Evolutionary conservation across 2,113 vertebrate species (phyloP).

Genomic region (Mesoclemmys tuberculata): DNA sequence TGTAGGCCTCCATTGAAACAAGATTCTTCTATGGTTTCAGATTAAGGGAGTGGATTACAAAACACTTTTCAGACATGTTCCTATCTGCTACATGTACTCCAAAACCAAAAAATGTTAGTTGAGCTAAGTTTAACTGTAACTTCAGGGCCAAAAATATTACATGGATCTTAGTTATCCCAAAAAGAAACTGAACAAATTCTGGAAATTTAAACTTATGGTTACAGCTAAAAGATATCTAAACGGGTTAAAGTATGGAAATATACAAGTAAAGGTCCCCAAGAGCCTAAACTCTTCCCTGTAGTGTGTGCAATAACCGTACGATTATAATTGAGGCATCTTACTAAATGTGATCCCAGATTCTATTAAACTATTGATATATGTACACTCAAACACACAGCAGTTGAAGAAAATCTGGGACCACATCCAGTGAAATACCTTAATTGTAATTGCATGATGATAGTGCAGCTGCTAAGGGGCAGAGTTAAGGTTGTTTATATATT

Average conservation of each 20-base stretch:
- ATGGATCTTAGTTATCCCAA: not conserved
- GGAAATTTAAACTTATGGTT: not conserved
- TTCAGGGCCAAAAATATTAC: not conserved
- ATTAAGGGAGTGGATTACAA: constrained; percentile 42
- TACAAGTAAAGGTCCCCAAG: not conserved
- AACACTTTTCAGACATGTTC: constrained; percentile 48
- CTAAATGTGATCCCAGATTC: not conserved
- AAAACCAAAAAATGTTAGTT: not conserved
- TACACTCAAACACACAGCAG: no score
- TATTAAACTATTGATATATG: not conserved
- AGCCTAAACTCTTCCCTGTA: not conserved
- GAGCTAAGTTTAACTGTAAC: not conserved
- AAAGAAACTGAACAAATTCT: not conserved
- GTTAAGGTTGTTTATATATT: not conserved
- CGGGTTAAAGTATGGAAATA: not conserved
- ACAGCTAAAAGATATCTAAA: not conserved
- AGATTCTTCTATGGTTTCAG: constrained; percentile 32
- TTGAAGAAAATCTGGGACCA: not conserved
- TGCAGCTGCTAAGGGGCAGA: not conserved
- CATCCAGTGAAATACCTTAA: not conserved
- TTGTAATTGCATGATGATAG: not conserved
- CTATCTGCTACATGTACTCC: not conserved
- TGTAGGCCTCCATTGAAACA: constrained; percentile 49
- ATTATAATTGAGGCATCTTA: not conserved
- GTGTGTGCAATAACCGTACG: not conserved